Base-by-base conservation (phyloP, 92 coral and sea anemone species). In the Zoanthus solanderi region DNA sequence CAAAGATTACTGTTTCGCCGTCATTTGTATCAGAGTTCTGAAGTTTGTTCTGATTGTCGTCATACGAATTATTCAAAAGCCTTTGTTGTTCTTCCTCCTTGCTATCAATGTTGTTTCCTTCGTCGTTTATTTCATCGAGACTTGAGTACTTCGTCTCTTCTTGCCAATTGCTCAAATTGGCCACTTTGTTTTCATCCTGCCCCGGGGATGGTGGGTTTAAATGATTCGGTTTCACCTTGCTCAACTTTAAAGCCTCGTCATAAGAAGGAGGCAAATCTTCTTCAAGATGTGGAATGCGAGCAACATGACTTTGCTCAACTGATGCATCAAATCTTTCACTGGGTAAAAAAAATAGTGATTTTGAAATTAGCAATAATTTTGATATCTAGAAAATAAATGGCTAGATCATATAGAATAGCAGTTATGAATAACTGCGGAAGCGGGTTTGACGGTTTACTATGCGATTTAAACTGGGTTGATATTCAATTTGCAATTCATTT, bases 111-210 rank as follows among this genome's bases (percentile, higher is more conserved):
- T 65, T 72, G 8, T 15, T 79, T 30, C 71, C 72, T 42, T 79
- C 57, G 31, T 79, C 84, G 28, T 53, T 28, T 58, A 37, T 31
- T 14, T 48, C 61, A 28, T 32, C 42, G 2, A 10, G 16, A 2
- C 72, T 61, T n/a, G 72, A 60, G 3, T 42, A 42, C 42, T 46
- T 79, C 9, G 16, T 37, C 9, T 23, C 10, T 17, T 50, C 58
- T 11, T 42, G 17, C 73, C 84, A 61, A 5, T 1, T 17, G 10
- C 18, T 67, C 29, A 65, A 14, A 0, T 79, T 56, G 0, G 37
- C 84, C 84, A 79, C 60, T 61, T 28, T 79, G n/a, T 18, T 44
- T 79, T 79, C 73, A 17, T 79, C 84, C 28, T 79, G n/a, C n/a
- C 6, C 53, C 18, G 32, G 32, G 0, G 68, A 50, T 7, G 9